Conservation (phyloP, 2,888 invertebrate species). For the Hypercompe scribonia region DNA sequence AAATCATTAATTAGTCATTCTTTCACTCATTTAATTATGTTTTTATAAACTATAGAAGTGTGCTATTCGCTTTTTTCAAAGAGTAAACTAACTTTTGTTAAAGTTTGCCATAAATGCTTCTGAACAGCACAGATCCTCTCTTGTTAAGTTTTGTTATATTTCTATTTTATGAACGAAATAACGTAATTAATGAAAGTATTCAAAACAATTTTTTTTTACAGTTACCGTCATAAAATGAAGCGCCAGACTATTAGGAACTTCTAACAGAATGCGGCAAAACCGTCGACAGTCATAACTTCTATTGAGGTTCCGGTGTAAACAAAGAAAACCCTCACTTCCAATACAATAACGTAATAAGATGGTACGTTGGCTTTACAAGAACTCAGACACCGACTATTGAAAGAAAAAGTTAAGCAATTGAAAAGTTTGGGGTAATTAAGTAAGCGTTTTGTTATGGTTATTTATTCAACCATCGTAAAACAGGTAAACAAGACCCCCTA, state of each 20-base stretch:
- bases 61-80: neutral
- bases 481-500: neutral
- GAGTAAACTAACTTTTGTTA: too few relatives aligned
- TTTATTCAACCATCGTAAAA: neutral
- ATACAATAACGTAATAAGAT: constrained; percentile 9
- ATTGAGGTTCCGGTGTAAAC: constrained; percentile 19
- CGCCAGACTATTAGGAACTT: constrained; percentile 8
- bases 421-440: neutral
- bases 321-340: neutral
- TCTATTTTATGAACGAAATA: neutral
- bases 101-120: neutral
- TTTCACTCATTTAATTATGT: neutral
- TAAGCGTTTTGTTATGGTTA: neutral
- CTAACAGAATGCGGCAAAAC: neutral
- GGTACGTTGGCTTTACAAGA: neutral
- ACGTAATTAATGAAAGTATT: constrained; percentile 12
- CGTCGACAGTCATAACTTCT: neutral
- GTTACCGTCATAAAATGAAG: neutral
- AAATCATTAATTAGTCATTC: neutral
- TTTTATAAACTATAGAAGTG: neutral
- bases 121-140: neutral
- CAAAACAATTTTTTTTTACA: constrained; percentile 7
- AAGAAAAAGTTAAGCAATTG: neutral
- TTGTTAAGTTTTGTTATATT: neutral
- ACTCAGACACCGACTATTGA: neutral